Evolutionary conservation across 2,113 vertebrate species (phyloP).

Genomic region (Gulo gulo): DNA sequence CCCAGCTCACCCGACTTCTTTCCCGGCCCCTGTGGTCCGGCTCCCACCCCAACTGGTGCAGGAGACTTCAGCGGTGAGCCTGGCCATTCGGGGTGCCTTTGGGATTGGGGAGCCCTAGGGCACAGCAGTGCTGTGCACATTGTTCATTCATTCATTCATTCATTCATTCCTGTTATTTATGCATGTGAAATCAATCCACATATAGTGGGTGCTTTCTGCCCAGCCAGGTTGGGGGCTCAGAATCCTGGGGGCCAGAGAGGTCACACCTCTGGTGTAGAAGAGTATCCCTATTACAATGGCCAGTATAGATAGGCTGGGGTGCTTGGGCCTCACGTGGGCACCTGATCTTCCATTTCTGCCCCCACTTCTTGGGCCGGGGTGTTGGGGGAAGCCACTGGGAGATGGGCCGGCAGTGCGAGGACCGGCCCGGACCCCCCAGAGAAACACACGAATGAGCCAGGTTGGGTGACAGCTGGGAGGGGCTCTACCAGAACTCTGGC

Average conservation of each 20-base stretch:
- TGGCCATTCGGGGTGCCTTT: fast-evolving
- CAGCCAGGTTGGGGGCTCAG: background rate
- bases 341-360: background rate
- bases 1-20: background rate
- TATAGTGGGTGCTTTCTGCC: background rate
- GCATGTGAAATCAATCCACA: background rate
- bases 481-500: too few relatives aligned
- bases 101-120: too few relatives aligned
- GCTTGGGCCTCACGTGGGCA: fast-evolving
- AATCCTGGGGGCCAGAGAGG: too few relatives aligned
- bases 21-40: fast-evolving
- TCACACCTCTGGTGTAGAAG: background rate
- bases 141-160: background rate
- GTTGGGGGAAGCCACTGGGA: background rate
- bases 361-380: background rate
- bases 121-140: fast-evolving
- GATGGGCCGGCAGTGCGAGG: background rate
- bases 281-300: fast-evolving
- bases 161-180: background rate
- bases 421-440: background rate
- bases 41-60: background rate
- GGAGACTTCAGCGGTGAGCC: background rate
- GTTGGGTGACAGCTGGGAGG: background rate
- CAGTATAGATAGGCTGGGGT: background rate
- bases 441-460: background rate